Percentiles rank a stretch among this genome's conserved stretches.
phyloP scores from a whole-genome alignment of 1,140 invertebrate species.

The Nixonia krombeini region DNA sequence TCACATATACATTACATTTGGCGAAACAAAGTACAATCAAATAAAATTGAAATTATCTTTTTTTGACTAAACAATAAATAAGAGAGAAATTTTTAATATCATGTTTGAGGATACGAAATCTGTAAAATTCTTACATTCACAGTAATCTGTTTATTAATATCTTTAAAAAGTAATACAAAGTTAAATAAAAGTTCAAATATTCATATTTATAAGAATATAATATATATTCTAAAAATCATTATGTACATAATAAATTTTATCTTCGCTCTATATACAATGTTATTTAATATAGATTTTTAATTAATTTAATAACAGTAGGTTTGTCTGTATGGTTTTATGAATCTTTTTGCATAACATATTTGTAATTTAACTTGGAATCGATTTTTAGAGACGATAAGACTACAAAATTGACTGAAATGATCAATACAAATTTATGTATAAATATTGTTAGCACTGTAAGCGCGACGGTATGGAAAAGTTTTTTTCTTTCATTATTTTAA shows the following conservation, averaged over 20 bases:
- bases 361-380: not conserved
- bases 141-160: slow-evolving; percentile 45
- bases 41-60: too few species aligned
- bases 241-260: slow-evolving; percentile 48
- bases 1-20: too few species aligned
- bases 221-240: slow-evolving; percentile 49
- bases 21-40: too few species aligned
- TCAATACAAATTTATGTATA: too few species aligned
- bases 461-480: too few species aligned
- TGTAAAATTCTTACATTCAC: slow-evolving; percentile 9
- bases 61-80: too few species aligned
- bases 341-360: slow-evolving; percentile 8
- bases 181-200: slow-evolving; percentile 52
- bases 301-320: slow-evolving; percentile 42
- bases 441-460: too few species aligned
- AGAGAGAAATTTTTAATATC: not conserved
- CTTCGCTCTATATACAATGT: slow-evolving; percentile 43
- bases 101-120: not conserved
- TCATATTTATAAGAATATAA: slow-evolving; percentile 52
- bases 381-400: not conserved
- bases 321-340: slow-evolving; percentile 29
- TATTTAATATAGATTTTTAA: slow-evolving; percentile 41
- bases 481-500: slow-evolving; percentile 10
- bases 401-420: too few species aligned
- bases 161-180: slow-evolving; percentile 45